Base-by-base conservation (phyloP, 2,113 vertebrate species). In the Oncorhynchus tshawytscha region DNA sequence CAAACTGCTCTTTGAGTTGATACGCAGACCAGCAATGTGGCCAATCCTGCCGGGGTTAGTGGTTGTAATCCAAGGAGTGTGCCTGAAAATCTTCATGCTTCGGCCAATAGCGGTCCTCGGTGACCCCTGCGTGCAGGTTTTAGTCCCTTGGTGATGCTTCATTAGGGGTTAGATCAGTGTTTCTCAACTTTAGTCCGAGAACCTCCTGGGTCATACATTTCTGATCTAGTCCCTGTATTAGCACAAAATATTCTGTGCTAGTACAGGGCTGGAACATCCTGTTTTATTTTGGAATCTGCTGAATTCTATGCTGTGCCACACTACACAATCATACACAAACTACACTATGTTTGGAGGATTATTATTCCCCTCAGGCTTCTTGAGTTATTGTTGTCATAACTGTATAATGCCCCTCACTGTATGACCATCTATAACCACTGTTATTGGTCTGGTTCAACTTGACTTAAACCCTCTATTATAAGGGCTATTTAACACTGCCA, bases 381-480 rank as follows among this genome's bases (percentile, higher is more conserved):
- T 48, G 25, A 73, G 74, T 34, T 82, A 4, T 82, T 75, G 72
- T 24, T 24, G 6, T 49, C 11, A 45, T 22, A 15, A 20, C 25
- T 72, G 27, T 60, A 27, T 72, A 60, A 45, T 11, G 9, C 9
- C 9, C 9, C 9, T 45, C 39, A 72, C 81, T 82, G 72, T 82
- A 75, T 72, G 75, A 79, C 75, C 78, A 78, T 87, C 84, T 88
- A 89, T 89, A 91, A 92, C 91, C 91, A 92, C 91, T 92, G 86
- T 85, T 83, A 69, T 82, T 82, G 59, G 24, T 85, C 86, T 89
- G 51, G 51, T 54, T 54, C 13, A 54, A 54, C 51, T 54, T 54
- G 1, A 18, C 51, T 54, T 15, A 54, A 18, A 18, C 4, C 16
- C 51, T 54, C 5, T 54, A 3, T 54, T 15, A 15, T 54, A 54